Base-by-base conservation (phyloP, 2,888 invertebrate species). In the Drosophila diplacantha region DNA sequence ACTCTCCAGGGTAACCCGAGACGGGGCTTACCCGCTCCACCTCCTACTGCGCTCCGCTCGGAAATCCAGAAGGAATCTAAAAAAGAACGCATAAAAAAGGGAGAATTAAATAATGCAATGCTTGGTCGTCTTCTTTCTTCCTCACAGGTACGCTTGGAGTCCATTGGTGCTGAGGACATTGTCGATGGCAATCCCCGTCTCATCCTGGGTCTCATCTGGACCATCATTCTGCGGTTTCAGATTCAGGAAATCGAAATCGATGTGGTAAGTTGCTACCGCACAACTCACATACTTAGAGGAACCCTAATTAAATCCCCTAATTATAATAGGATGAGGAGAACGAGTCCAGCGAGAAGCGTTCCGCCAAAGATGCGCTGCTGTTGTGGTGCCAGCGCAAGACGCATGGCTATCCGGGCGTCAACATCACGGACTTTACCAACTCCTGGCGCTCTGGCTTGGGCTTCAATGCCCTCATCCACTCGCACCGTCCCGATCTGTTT, bases 331-430 rank as follows among this genome's bases (percentile, higher is more conserved):
- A 97, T 86, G 97, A 97, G 90, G 96, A 97, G 86, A 96, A 96
- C 86, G 97, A 96, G 87, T 96, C 96, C 72, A 96, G 97, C 29
- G 98, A 99, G 90, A 98, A 98, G 91, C 97, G 96, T 89, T 98
- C 98, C 2, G 99, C 99, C 74, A 99, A 99, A 91, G 99, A 99
- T 89, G 99, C 99, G 6, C 90, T 99, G 69, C 91, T 99, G 50
- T 91, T 99, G 76, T 99, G 99, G 99, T 99, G 99, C 87, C 99
- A 99, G 90, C 92, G 98, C 55, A 99, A 98, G 90, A 99, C 99
- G 1, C 94, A 94, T 85, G 98, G 98, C 75, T 99, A 97, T 90
- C 92, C 93, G 50, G 94, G 94, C 59, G 96, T 96, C 38, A 93
- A 95, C 83, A 96, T 96, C 72, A 93, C 93, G 76, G 96, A 96